Base-by-base conservation (phyloP, 2,888 invertebrate genomes). In the Parnassius smintheus region DNA sequence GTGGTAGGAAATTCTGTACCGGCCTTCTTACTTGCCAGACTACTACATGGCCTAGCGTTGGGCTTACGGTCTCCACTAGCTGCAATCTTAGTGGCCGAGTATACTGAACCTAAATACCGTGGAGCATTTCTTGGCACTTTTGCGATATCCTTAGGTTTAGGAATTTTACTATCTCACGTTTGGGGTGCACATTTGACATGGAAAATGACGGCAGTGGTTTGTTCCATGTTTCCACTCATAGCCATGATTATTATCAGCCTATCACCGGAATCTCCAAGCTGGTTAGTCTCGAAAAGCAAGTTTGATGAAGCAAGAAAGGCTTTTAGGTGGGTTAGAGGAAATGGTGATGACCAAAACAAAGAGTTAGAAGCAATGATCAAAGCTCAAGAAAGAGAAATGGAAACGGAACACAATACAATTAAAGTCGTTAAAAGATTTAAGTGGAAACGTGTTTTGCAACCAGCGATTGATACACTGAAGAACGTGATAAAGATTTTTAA, bases 231-330 rank as follows among this genome's bases (percentile, higher is more conserved):
- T 51, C 93, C 94, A 2, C 61, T 93, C 0, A 85, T 75, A 82
- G 91, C 73, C 56, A 86, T 94, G 75, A 82, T 76, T 0, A 86
- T 91, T 2, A 91, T 91, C 10, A 83, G 85, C 51, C 66, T 91
- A 2, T 91, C 91, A 0, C 94, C 94, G 0, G 96, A 96, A 82
- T 93, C 95, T 0, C 94, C 95, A 0, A 89, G 92, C 63, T 96
- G 95, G 95, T 77, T 95, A 59, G 89, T 94, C 0, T 92, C 93
- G 0, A 94, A 93, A 74, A 92, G 92, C 2, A 91, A 91, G 53
- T 83, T 88, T 2, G 88, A 88, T 1, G 92, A 94, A 66, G 95
- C 95, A 0, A 89, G 91, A 67, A 86, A 91, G 57, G 92, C 94
- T 0, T 93, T 94, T 50, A 88, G 85, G 68, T 94, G 93, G 91